Evolutionary conservation across 2,888 invertebrate genomes (phyloP).

Genomic region (Polydrusus tereticollis): DNA sequence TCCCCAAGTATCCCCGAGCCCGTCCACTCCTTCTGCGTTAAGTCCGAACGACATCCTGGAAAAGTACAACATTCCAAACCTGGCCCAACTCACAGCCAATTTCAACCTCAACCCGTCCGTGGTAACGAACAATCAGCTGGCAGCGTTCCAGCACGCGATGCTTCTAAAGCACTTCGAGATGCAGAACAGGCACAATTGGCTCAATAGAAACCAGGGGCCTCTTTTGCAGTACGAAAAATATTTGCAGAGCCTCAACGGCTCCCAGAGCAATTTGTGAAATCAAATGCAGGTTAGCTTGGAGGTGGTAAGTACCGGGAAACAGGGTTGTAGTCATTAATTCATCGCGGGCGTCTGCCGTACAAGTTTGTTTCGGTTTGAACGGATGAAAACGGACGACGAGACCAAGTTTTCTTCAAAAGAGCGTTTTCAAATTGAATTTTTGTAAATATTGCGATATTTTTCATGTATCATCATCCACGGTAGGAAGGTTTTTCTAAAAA

Average conservation of each 20-base stretch:
- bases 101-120: slow-evolving; percentile 61
- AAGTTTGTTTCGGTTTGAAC: too few relatives aligned
- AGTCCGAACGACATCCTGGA: slow-evolving; percentile 64
- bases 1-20: slow-evolving; percentile 5
- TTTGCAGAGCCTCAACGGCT: slow-evolving; percentile 61
- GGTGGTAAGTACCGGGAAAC: slow-evolving; percentile 19
- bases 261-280: slow-evolving; percentile 35
- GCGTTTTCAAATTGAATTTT: too few relatives aligned
- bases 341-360: too few relatives aligned
- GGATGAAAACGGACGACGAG: too few relatives aligned
- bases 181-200: slow-evolving; percentile 65
- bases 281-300: background rate
- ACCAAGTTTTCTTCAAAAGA: too few relatives aligned
- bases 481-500: too few relatives aligned
- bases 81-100: slow-evolving; percentile 64
- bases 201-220: slow-evolving; percentile 60
- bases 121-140: slow-evolving; percentile 56
- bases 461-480: too few relatives aligned
- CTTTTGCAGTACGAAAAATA: slow-evolving; percentile 65
- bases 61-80: slow-evolving; percentile 66
- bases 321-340: slow-evolving; percentile 32
- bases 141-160: slow-evolving; percentile 65
- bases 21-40: slow-evolving; percentile 45
- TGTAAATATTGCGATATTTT: too few relatives aligned
- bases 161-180: slow-evolving; percentile 64